Base-by-base conservation (phyloP, 2,113 vertebrate species). In the Rhinoptilus africanus region DNA sequence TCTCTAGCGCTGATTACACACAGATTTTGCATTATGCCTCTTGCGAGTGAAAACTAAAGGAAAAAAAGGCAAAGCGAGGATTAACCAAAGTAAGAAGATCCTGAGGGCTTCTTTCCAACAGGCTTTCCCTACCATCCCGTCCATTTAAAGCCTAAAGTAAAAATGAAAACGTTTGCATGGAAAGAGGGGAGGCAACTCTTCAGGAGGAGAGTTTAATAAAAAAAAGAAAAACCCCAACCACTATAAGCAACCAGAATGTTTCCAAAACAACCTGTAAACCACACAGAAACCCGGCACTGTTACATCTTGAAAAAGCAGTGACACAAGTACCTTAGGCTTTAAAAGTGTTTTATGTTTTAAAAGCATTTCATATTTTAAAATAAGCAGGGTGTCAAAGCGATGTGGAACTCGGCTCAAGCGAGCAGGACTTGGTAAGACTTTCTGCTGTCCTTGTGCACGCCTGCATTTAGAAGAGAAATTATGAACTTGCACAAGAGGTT, bases 241-340 rank as follows among this genome's bases (percentile, higher is more conserved):
- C 34, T 71, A 28, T 68, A 81, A 93, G 76, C n/a, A 92, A 75
- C 35, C 9, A 89, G 60, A 87, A 87, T 82, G 48, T 92, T 96
- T 95, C 85, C 93, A 95, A 96, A 95, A 93, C 79, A 95, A 64
- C 76, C 32, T 81, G 30, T 19, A 96, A 95, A 87, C 43, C 64
- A 72, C 88, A 85, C 6, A 86, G 82, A 95, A 92, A 81, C 51
- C 53, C 76, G 57, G 35, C 56, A 51, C 51, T 48, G n/a, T 35
- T 59, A 83, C 67, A 45, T 81, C 56, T 75, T 56, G 39, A 89
- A 92, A 96, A 89, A 92, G 23, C 62, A 78, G 80, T 45, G 43
- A 35, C 48, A 75, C 10, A 75, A 53, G 12, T 45, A 56, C 32
- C 68, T 66, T 30, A 34, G 18, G 3, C 37, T 68, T 56, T 34